Percentiles rank a stretch among this genome's conserved stretches.
Conservation (phyloP, 2,113 vertebrate species). For the Himantopus leucocephalus region DNA sequence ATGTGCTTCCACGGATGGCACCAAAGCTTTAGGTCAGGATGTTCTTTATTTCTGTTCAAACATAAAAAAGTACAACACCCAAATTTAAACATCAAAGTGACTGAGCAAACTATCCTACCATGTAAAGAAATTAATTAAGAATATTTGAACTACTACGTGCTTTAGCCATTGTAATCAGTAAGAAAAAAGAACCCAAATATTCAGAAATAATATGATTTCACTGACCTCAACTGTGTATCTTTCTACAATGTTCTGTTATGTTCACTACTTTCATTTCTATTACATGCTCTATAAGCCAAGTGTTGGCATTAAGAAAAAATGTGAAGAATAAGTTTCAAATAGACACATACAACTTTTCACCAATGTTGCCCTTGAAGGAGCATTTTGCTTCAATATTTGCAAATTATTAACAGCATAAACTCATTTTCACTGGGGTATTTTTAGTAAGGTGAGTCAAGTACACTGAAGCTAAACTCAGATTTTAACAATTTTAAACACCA, state of each 20-base stretch:
- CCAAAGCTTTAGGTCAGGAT: conserved; percentile 93
- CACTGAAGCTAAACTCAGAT: not conserved
- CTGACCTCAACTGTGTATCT: not conserved
- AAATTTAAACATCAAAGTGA: not conserved
- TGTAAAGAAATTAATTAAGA: not conserved
- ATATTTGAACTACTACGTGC: not conserved
- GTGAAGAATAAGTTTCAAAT: not conserved
- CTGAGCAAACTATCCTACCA: not conserved
- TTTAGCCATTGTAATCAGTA: not conserved
- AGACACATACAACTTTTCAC: not conserved
- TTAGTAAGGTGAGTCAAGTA: not conserved
- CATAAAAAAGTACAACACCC: not conserved
- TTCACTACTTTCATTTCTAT: not conserved
- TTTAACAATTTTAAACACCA: not conserved
- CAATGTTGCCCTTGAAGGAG: not conserved
- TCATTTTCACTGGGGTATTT: not conserved
- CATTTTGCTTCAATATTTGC: not conserved
- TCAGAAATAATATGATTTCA: not conserved
- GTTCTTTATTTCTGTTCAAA: conserved; percentile 83
- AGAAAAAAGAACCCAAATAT: not conserved
- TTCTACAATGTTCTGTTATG: not conserved
- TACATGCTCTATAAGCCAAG: not conserved
- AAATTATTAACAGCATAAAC: not conserved
- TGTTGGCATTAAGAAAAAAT: not conserved
- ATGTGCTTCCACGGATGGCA: conserved; percentile 89